Base-by-base conservation (phyloP, 2,113 vertebrate genomes). In the Austrofundulus limnaeus region DNA sequence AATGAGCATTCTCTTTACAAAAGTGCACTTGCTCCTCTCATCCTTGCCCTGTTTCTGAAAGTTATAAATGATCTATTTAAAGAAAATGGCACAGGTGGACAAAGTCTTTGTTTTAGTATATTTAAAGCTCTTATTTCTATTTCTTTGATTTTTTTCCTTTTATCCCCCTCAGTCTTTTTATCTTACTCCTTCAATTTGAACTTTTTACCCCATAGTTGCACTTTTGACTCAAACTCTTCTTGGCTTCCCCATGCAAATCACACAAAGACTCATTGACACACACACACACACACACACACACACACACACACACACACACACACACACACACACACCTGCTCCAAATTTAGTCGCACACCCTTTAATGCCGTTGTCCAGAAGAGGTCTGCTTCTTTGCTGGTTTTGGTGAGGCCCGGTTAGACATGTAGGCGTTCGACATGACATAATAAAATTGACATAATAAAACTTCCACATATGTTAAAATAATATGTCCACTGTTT, bases 251-350 rank as follows among this genome's bases (percentile, higher is more conserved):
- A 63, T 39, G 2, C 78, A 11, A 48, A 50, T 74, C 39, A 47
- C 61, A 85, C 85, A 87, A 77, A 85, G 66, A 66, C 83, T 77
- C 72, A 77, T 82, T 82, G 74, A 85, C 78, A 81, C 68, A 77
- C 61, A 64, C 42, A 12, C 61, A 66, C 77, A 86, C 78, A n/a
- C n/a, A n/a, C n/a, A n/a, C n/a, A n/a, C n/a, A 85, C 78, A 81
- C 68, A 77, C 61, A 64, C 39, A 47, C 61, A 85, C 85, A 87
- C 75, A 85, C 63, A 66, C 83, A 75, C 72, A 77, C 80, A 80
- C 72, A 85, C 78, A 81, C 68, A 77, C 61, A 64, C 42, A 12
- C 61, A 66, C 77, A 86, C 78, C 87, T 85, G 83, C 21, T 60
- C 58, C 53, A 50, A 50, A 55, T 61, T 66, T 53, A 75, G 64